Conservation (phyloP, 2,888 invertebrate species). For the Isotomurus palustris region DNA sequence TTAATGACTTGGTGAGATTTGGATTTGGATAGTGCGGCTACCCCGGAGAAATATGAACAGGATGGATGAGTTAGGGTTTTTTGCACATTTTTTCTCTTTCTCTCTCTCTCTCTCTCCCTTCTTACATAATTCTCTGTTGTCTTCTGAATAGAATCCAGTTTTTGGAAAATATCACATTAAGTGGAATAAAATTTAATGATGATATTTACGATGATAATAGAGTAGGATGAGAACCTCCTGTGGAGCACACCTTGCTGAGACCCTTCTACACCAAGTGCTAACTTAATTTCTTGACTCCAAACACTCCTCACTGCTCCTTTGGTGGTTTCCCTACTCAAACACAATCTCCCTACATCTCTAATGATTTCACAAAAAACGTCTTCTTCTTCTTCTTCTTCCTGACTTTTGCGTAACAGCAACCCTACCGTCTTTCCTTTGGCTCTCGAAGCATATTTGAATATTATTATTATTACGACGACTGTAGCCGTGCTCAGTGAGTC, state of each 20-base stretch:
- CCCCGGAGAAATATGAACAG: no score
- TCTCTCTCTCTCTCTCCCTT: no score
- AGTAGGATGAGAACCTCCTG: constrained; percentile 31
- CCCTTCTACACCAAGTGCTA: constrained; percentile 45
- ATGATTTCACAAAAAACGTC: not conserved
- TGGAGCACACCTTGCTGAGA: constrained; percentile 39
- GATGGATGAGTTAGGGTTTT: no score
- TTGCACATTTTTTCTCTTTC: no score
- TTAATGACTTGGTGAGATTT: no score
- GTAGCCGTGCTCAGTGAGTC: no score
- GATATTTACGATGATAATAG: constrained; percentile 12
- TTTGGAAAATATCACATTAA: no score
- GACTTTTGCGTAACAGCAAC: no score
- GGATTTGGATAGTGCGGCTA: not conserved
- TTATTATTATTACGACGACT: no score
- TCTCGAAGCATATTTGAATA: not conserved
- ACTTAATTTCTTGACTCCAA: constrained; percentile 42
- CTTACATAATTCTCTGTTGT: no score
- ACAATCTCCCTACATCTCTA: not conserved
- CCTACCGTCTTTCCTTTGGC: not conserved
- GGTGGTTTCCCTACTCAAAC: constrained; percentile 22
- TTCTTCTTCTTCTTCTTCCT: not conserved
- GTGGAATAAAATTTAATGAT: constrained; percentile 6
- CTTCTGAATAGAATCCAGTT: not conserved
- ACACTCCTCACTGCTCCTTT: constrained; percentile 6